Percentiles rank a stretch among this genome's conserved stretches.
Evolutionary conservation across 2,797 vertebrate species (phyloP).

Genomic region (Cossypha polioptera): DNA sequence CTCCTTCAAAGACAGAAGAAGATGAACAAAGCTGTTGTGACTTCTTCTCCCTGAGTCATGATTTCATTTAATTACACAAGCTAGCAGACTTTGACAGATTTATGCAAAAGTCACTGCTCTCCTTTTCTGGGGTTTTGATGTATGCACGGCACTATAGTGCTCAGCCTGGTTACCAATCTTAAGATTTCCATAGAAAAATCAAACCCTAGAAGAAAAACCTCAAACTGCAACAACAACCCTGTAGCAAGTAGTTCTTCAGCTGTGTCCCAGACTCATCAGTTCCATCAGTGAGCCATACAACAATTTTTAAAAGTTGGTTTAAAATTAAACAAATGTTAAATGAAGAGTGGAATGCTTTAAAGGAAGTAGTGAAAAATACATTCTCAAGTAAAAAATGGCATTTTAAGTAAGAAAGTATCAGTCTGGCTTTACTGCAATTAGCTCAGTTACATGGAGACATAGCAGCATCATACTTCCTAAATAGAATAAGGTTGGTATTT

Average conservation of each 20-base stretch:
- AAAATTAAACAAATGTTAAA: background rate
- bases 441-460: background rate
- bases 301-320: background rate
- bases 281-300: background rate
- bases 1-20: background rate
- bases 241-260: background rate
- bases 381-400: background rate
- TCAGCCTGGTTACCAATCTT: background rate
- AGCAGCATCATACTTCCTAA: background rate
- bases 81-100: background rate
- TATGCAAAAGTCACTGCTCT: background rate
- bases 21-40: background rate
- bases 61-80: background rate
- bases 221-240: background rate
- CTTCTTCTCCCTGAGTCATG: background rate
- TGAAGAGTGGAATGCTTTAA: background rate
- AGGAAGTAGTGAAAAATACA: background rate
- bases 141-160: fast-evolving
- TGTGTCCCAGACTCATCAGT: background rate
- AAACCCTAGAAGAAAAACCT: background rate
- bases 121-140: background rate
- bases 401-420: background rate
- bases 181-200: background rate
- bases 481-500: background rate
- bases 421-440: background rate